Evolutionary conservation across 1,140 invertebrate genomes (phyloP).

Genomic region (Euura saliciscinereae): DNA sequence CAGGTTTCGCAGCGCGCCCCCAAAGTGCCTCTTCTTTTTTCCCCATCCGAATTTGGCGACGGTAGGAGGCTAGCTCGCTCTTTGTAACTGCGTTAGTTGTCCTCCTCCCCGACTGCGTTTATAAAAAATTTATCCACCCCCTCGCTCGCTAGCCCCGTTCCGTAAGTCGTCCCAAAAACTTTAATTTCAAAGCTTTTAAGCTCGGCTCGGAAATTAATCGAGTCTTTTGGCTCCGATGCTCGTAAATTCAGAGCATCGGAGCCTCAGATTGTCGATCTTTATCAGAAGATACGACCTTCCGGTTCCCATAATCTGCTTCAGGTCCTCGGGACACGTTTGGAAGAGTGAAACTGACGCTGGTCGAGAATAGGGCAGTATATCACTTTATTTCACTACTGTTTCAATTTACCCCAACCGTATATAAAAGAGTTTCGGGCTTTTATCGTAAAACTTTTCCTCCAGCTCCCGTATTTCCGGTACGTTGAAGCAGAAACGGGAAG

Average conservation of each 20-base stretch:
- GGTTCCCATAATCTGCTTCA: too few relatives aligned
- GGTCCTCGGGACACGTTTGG: too few relatives aligned
- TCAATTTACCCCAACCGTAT: constrained; percentile 37
- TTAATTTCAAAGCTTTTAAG: constrained; percentile 4
- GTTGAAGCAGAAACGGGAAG: background rate
- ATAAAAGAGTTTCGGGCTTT: constrained; percentile 37
- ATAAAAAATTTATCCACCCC: background rate
- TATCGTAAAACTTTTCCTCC: constrained; percentile 38
- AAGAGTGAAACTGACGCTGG: too few relatives aligned
- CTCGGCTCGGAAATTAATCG: too few relatives aligned
- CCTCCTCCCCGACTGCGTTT: background rate
- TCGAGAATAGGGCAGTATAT: background rate
- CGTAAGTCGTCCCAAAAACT: background rate
- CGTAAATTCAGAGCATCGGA: background rate
- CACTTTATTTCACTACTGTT: constrained; percentile 37
- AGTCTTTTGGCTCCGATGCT: background rate
- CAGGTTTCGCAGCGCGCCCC: background rate
- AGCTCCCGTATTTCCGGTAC: background rate
- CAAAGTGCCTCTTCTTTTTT: background rate
- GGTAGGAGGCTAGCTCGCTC: background rate
- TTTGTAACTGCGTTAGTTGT: constrained; percentile 4
- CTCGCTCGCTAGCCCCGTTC: background rate
- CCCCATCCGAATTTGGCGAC: background rate
- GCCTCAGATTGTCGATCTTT: too few relatives aligned
- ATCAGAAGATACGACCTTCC: too few relatives aligned